Base-by-base conservation (phyloP, 2,113 vertebrate species). In the Aldabrachelys gigantea region DNA sequence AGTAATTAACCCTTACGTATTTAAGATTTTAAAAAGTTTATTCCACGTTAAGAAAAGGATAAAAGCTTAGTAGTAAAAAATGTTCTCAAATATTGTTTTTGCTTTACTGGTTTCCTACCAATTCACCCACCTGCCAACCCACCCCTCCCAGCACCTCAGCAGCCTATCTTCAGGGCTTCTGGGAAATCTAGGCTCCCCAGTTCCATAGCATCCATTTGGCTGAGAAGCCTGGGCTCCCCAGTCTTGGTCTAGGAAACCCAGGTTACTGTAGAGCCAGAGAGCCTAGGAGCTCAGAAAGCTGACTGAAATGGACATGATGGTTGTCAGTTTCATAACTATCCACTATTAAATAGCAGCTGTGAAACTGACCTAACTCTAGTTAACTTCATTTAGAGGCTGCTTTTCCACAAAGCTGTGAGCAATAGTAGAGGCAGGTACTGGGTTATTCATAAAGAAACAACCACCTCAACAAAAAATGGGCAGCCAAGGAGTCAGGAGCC, bases 241-340 rank as follows among this genome's bases (percentile, higher is more conserved):
- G 35, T 6, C 65, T 69, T 8, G 17, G 35, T 17, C 65, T 69
- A 38, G 35, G 8, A 72, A 88, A 41, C 10, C 80, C 10, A 10
- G 8, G 10, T 38, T 65, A 35, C 24, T 84, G 17, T 5, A 56
- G 52, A 80, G 35, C 27, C 56, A 56, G 31, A 49, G 29, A 49
- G 27, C 16, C 9, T 69, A n/a, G 8, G 65, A 69, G 17, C 35
- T 49, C 44, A 49, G 16, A 94, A 76, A 25, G 5, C 52, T 50
- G 75, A 27, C 38, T 21, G 59, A 65, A 83, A 27, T 41, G 84
- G 59, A 78, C 44, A 82, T 16, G 31, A 5, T 4, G 4, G 49
- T 24, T 11, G 0, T 75, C 47, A 54, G 50, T 8, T 31, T 50
- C 35, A 8, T n/a, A 25, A n/a, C 50, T 25, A 21, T 41, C 0